Evolutionary conservation across 2,797 vertebrate genomes (phyloP).

Genomic region (Alauda arvensis): DNA sequence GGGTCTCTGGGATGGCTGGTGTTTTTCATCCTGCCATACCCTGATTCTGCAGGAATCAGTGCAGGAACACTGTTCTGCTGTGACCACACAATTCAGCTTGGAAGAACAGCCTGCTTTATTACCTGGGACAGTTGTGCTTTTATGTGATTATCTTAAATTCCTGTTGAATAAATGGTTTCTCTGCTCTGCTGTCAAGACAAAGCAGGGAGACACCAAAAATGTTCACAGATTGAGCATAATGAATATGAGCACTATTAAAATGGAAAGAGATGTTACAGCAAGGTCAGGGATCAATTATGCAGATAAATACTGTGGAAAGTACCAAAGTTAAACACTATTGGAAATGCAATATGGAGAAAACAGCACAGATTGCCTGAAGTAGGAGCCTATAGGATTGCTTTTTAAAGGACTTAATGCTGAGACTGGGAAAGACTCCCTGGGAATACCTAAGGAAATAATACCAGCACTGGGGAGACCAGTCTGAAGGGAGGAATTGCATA

Average conservation of each 20-base stretch:
- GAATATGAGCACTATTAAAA: conserved; percentile 4
- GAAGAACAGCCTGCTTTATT: conserved; percentile 7
- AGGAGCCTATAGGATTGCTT: not conserved
- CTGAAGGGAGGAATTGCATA: not conserved
- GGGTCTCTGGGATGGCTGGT: not conserved
- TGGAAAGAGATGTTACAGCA: not conserved
- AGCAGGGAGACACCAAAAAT: not conserved
- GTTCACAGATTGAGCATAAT: not conserved
- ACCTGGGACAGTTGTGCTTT: conserved; percentile 12
- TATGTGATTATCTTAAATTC: conserved; percentile 1
- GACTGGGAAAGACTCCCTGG: not conserved
- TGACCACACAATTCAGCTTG: not conserved
- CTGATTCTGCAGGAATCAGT: not conserved
- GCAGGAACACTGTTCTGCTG: not conserved
- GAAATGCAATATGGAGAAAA: not conserved
- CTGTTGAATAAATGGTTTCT: not conserved
- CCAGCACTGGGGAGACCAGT: not conserved
- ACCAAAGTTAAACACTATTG: not conserved
- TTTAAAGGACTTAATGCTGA: not conserved
- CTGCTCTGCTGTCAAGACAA: conserved; percentile 20
- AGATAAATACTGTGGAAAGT: not conserved
- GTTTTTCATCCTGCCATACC: not conserved
- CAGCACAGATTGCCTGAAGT: not conserved
- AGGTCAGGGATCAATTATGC: conserved; percentile 15
- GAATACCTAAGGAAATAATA: not conserved